Percentiles rank a stretch among this genome's conserved stretches.
phyloP scores from a whole-genome alignment of 2,113 vertebrate species.

The Theristicus caerulescens region DNA sequence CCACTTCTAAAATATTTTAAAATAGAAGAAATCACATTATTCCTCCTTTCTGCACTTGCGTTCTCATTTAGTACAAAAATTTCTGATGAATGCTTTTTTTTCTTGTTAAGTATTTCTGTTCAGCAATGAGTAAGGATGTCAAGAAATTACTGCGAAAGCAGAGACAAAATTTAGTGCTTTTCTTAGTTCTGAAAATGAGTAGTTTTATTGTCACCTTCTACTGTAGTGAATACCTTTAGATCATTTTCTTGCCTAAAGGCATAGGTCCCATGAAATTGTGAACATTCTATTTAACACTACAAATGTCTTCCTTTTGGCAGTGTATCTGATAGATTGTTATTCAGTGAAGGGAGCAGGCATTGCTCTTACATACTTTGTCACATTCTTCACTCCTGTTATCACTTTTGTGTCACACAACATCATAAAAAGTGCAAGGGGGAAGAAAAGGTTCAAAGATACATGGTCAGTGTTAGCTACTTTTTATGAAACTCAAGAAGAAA shows the following conservation, averaged over 20 bases:
- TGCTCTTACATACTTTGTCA: background rate
- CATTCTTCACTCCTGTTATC: background rate
- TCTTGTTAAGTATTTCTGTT: background rate
- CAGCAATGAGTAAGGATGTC: background rate
- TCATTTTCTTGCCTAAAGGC: conserved; percentile 18
- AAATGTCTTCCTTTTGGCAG: conserved; percentile 17
- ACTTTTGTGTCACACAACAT: background rate
- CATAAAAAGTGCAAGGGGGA: background rate
- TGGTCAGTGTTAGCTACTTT: background rate
- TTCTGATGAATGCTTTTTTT: background rate
- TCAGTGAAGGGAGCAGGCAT: background rate
- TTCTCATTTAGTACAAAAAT: background rate
- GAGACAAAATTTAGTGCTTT: background rate
- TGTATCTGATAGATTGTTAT: background rate
- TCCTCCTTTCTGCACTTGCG: background rate
- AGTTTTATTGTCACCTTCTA: conserved; percentile 18
- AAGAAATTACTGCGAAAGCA: background rate
- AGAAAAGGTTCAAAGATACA: background rate
- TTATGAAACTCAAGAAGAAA: background rate
- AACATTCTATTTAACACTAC: conserved; percentile 36
- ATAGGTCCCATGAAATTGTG: background rate
- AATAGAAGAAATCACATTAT: background rate
- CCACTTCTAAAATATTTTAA: background rate
- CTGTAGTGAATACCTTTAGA: background rate
- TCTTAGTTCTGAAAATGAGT: background rate